These are phyloP conservation scores for Goniozus legneri DNA, from an alignment of 1,140 invertebrate species.

Conservation along the genomic window DNA sequence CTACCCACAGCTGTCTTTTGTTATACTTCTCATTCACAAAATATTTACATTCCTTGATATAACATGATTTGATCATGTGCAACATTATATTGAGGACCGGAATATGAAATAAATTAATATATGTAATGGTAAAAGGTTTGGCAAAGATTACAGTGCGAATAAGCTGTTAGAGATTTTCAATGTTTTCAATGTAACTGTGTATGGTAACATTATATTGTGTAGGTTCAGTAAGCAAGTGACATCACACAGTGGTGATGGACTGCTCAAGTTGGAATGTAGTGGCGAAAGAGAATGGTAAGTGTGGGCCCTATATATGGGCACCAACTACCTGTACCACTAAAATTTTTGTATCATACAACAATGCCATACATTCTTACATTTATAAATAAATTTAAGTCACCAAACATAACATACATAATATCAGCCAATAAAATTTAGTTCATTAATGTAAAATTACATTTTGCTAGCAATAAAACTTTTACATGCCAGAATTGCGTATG, in stretches of 20 bases:
- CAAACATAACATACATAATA: no score
- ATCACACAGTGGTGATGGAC: constrained; percentile 50
- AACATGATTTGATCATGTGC: no score
- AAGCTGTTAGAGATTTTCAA: constrained; percentile 11
- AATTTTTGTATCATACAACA: constrained; percentile 24
- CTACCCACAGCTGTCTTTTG: no score
- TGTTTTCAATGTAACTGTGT: constrained; percentile 44
- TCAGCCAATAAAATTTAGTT: no score
- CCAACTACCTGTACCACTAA: constrained; percentile 33
- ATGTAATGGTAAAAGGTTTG: no score
- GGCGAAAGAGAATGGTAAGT: constrained; percentile 53
- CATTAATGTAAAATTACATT: no score
- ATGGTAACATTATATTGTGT: constrained; percentile 50
- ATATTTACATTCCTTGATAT: no score
- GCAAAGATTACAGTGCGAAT: constrained; percentile 9
- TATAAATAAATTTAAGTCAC: no score
- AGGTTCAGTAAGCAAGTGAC: constrained; percentile 54
- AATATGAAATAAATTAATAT: background rate
- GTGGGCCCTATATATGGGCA: constrained; percentile 37
- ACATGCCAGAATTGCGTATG: no score
- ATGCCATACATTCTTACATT: constrained; percentile 23
- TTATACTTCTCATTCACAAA: no score
- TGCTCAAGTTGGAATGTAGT: constrained; percentile 50
- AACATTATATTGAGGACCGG: background rate
- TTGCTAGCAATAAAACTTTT: no score